Evolutionary conservation across 2,113 vertebrate species (phyloP).

Genomic region (Coreoperca whiteheadi): DNA sequence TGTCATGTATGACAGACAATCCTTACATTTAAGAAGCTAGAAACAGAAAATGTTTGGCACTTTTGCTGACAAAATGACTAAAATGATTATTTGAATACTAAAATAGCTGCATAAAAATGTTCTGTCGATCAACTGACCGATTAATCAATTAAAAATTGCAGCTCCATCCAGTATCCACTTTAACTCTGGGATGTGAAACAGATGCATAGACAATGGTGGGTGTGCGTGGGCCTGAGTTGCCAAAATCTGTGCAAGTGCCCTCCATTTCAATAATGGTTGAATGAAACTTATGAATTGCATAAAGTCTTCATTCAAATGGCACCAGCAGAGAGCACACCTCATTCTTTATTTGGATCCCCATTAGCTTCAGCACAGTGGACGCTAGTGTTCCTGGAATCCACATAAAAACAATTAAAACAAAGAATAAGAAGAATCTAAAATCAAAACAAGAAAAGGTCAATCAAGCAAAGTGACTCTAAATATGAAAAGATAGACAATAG

Average conservation of each 20-base stretch:
- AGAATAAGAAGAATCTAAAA: too few relatives aligned
- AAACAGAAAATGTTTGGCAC: neutral
- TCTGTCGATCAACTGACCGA: neutral
- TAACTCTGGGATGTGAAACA: neutral
- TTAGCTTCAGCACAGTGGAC: neutral
- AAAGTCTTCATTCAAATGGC: neutral
- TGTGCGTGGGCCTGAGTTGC: too few relatives aligned
- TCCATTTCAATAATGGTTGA: neutral
- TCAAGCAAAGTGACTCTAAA: too few relatives aligned
- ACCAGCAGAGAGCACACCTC: neutral
- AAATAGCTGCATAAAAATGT: neutral
- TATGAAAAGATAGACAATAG: too few relatives aligned
- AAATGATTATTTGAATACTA: neutral
- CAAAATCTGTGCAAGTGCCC: neutral
- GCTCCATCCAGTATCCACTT: neutral
- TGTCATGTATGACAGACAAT: neutral
- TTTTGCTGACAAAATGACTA: neutral
- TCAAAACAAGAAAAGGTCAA: too few relatives aligned
- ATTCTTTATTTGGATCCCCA: neutral
- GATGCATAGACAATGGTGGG: too few relatives aligned
- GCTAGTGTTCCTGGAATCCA: neutral
- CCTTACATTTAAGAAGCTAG: neutral
- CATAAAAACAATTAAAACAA: too few relatives aligned
- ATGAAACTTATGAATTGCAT: neutral
- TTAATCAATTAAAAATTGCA: neutral